These are phyloP conservation scores for Trimorus sp. DNA, from an alignment of 2,888 invertebrate species.

Conservation along the genomic window DNA sequence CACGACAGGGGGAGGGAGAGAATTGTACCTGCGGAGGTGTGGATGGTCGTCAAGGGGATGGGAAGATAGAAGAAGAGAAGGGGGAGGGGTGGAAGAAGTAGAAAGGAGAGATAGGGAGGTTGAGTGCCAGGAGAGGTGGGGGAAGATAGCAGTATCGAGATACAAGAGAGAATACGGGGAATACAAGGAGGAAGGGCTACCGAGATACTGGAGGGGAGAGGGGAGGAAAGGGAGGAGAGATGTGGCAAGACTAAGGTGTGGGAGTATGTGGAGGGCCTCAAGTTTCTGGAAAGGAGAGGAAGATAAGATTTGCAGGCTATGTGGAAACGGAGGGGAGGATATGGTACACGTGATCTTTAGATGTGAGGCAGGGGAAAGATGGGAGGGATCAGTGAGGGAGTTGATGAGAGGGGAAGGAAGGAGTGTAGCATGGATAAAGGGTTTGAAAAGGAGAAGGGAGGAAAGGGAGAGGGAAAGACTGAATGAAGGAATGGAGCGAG, in stretches of 20 bases:
- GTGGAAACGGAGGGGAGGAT: not conserved
- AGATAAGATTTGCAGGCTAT: not conserved
- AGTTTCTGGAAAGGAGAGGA: not conserved
- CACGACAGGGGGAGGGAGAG: not conserved
- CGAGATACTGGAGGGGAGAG: not conserved
- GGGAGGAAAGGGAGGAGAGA: not conserved
- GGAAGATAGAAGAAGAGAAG: slow-evolving; percentile 3
- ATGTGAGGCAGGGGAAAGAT: not conserved
- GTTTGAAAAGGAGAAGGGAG: slow-evolving; percentile 1
- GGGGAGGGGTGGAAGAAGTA: not conserved
- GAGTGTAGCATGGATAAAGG: not conserved
- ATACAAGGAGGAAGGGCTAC: not conserved
- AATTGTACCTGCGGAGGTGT: not conserved
- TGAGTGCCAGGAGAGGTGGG: not conserved
- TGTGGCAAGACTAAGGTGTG: not conserved
- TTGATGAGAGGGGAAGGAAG: not conserved
- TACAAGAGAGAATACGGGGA: not conserved
- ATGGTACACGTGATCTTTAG: not conserved
- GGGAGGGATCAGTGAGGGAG: not conserved
- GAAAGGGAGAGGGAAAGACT: slow-evolving; percentile 47
- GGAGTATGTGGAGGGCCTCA: not conserved
- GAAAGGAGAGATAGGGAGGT: not conserved
- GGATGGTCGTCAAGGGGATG: not conserved
- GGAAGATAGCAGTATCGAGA: not conserved
- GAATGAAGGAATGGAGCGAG: too few relatives aligned